These are phyloP conservation scores for Lydus trimaculatus DNA, from an alignment of 2,888 invertebrate species.

Conservation along the genomic window DNA sequence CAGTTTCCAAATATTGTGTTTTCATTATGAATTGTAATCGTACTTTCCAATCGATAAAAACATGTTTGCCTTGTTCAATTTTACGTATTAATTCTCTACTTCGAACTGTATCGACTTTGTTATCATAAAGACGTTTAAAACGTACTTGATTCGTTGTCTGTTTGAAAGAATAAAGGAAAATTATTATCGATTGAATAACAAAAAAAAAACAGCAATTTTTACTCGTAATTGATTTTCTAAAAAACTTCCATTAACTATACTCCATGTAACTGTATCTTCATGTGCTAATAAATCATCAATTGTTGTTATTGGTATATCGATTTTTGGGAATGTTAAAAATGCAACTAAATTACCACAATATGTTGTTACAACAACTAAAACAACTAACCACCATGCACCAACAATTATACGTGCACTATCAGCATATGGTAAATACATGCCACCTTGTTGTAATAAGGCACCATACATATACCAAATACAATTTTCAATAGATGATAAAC, in stretches of 20 bases:
- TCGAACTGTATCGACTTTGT: slow-evolving; percentile 64
- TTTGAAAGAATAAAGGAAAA: no score
- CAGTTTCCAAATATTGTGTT: slow-evolving; percentile 69
- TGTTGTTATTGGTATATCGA: slow-evolving; percentile 74
- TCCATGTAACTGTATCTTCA: slow-evolving; percentile 73
- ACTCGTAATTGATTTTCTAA: slow-evolving; percentile 72
- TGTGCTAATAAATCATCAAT: slow-evolving; percentile 70
- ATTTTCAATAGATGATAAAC: slow-evolving; percentile 70
- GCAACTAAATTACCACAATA: slow-evolving; percentile 94
- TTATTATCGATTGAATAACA: not conserved
- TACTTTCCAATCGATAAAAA: slow-evolving; percentile 83
- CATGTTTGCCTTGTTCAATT: slow-evolving; percentile 73
- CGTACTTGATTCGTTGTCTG: slow-evolving; percentile 64
- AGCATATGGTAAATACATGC: slow-evolving; percentile 83
- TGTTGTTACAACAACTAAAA: slow-evolving; percentile 86
- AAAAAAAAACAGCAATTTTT: slow-evolving; percentile 25
- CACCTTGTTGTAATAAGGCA: slow-evolving; percentile 91
- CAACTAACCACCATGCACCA: slow-evolving; percentile 93
- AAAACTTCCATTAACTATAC: slow-evolving; percentile 77
- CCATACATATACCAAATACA: slow-evolving; percentile 91
- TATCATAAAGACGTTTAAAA: slow-evolving; percentile 66
- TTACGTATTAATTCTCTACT: slow-evolving; percentile 63
- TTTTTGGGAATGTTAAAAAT: slow-evolving; percentile 89
- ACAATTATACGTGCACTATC: slow-evolving; percentile 87
- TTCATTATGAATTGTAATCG: slow-evolving; percentile 77